phyloP scores from a whole-genome alignment of 1,140 invertebrate genomes.

The Pseudoatta argentina region DNA sequence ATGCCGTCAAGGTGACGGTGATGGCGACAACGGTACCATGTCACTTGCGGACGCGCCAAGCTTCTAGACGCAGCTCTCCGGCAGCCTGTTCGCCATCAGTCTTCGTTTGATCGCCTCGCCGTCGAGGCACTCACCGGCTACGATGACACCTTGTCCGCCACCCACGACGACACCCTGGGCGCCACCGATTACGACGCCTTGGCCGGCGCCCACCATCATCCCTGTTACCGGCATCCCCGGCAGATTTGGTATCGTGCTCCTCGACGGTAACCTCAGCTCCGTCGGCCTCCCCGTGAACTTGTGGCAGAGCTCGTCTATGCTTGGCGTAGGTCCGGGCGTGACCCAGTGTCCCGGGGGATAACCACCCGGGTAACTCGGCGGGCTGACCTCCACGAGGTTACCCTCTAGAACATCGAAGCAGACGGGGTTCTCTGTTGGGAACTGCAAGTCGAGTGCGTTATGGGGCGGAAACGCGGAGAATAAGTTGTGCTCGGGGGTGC shows the following conservation, averaged over 20 bases:
- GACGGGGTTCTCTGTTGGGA: constrained; percentile 43
- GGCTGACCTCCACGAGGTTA: constrained; percentile 84
- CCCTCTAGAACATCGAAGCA: constrained; percentile 78
- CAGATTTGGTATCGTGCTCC: constrained; percentile 85
- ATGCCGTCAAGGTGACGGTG: not conserved
- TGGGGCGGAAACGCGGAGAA: constrained; percentile 39
- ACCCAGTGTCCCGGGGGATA: constrained; percentile 84
- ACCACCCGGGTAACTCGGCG: constrained; percentile 84
- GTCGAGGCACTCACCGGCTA: constrained; percentile 84
- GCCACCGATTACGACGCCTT: constrained; percentile 81
- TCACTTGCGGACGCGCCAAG: not conserved
- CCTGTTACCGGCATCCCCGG: constrained; percentile 84
- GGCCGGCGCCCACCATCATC: constrained; percentile 61
- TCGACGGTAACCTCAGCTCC: constrained; percentile 84
- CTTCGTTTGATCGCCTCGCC: constrained; percentile 92
- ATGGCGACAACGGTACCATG: not conserved
- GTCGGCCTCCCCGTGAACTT: constrained; percentile 83
- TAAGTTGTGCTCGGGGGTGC: constrained; percentile 27
- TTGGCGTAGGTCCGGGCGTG: constrained; percentile 84
- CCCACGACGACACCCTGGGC: constrained; percentile 72
- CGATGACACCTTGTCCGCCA: constrained; percentile 79
- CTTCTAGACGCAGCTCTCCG: constrained; percentile 91
- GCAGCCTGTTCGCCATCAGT: constrained; percentile 91
- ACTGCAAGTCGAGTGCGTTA: constrained; percentile 24
- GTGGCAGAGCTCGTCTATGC: constrained; percentile 85